phyloP scores from a whole-genome alignment of 2,797 vertebrate genomes.

The Hemibagrus guttatus region DNA sequence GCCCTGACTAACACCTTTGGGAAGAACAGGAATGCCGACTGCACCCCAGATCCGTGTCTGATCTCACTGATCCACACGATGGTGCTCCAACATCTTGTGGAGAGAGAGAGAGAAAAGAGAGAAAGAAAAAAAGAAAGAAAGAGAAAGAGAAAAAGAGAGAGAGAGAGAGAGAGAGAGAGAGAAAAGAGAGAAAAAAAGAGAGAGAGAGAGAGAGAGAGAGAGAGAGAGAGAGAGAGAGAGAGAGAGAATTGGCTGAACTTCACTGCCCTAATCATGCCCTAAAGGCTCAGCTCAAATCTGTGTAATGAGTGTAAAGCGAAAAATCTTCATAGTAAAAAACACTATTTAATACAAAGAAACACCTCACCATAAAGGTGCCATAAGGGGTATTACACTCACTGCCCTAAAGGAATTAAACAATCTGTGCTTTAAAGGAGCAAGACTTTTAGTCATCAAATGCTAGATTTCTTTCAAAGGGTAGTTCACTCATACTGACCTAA shows the following conservation, averaged over 20 bases:
- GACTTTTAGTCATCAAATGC: background rate
- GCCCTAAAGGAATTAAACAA: background rate
- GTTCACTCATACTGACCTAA: background rate
- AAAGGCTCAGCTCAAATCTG: background rate
- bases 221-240: too few species aligned
- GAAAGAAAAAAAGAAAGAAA: too few species aligned
- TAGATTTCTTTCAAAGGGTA: background rate
- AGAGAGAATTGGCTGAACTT: background rate
- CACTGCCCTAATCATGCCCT: background rate
- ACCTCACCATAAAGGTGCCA: background rate
- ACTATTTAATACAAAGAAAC: background rate
- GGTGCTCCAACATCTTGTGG: background rate
- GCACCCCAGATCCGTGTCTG: background rate
- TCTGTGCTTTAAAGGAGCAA: background rate
- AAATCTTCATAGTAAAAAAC: background rate
- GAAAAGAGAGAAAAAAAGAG: background rate
- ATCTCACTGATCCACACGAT: background rate
- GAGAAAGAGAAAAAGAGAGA: too few species aligned
- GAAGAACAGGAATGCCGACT: too few species aligned
- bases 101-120: background rate
- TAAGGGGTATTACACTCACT: background rate
- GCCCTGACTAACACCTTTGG: background rate
- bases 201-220: background rate
- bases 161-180: background rate
- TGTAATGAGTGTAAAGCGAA: background rate